Evolutionary conservation across 2,113 vertebrate genomes (phyloP), one percentile per base, ranked within the genome.

Genomic region (Lophius piscatorius): DNA sequence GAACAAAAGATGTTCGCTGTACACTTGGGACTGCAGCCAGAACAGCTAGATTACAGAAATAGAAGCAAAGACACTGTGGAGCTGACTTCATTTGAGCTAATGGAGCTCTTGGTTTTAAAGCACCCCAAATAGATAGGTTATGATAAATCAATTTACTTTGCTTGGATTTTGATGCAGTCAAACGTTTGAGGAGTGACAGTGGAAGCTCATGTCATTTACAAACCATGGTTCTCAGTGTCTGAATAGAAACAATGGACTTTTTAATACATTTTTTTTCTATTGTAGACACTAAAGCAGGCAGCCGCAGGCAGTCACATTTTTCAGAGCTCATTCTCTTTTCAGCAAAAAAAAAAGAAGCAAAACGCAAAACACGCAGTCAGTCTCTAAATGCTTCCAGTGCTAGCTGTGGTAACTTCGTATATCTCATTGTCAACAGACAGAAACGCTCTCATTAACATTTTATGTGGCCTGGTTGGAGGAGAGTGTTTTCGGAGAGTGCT

Each of bases 391-490:
- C 79, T 84, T 72, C 71, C 49, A 63, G 60, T 33, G 44, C 52
- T 11, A 49, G 70, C 39, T 69, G 51, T 24, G 57, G 56, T 68
- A 29, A 49, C 68, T 46, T 33, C 7, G 8, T 51, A 47, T 63
- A 70, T 65, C 60, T 80, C 52, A 78, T 77, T 88, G 77, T 84
- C 75, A 80, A 77, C 74, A 81, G 65, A 76, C 65, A 28, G 73
- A 57, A 64, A 45, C 2, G 12, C 21, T 80, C 80, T 83, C 78
- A 85, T 88, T 83, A 78, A 31, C 70, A 69, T 85, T 83, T 78
- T 74, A 86, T 74, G 62, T 76, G 51, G 51, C 74, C 52, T 58
- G 45, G 62, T 80, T 74, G 78, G 76, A 63, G 45, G 52, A 52
- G 57, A 50, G 57, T 66, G 47, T 63, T 80, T n/a, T 76, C 76